These are phyloP conservation scores for Lonchura striata DNA, from an alignment of 2,113 vertebrate species.

Conservation along the genomic window DNA sequence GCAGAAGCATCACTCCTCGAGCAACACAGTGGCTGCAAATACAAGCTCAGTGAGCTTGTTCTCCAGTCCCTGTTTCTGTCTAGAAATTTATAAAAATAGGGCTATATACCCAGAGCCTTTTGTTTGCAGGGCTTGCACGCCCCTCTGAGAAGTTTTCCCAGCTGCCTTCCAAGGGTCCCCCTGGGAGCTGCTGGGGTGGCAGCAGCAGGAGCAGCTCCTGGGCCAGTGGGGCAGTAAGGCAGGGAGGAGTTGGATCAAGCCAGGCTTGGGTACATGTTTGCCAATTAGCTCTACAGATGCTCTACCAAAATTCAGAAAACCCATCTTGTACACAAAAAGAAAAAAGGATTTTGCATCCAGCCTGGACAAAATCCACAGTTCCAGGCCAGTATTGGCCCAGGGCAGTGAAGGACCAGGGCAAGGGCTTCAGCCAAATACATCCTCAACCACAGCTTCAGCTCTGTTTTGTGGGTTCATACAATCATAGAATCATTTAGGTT, in stretches of 20 bases:
- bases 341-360: fast-evolving
- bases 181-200: background rate
- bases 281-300: background rate
- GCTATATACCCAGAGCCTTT: background rate
- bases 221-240: background rate
- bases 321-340: background rate
- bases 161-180: background rate
- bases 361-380: background rate
- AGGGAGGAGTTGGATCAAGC: background rate
- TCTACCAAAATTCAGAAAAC: background rate
- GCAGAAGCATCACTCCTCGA: background rate
- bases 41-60: background rate
- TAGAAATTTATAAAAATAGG: background rate
- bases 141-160: background rate
- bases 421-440: background rate
- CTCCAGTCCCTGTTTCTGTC: background rate
- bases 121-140: background rate
- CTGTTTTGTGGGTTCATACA: background rate
- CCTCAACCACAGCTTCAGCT: background rate
- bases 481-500: background rate
- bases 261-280: fast-evolving
- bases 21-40: background rate
- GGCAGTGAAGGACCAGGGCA: background rate
- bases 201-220: fast-evolving
- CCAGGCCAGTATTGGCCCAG: fast-evolving